Percentiles rank a stretch among this genome's conserved stretches.
Conservation (phyloP, 1,140 invertebrate genomes). For the Brachionus plicatilis region DNA sequence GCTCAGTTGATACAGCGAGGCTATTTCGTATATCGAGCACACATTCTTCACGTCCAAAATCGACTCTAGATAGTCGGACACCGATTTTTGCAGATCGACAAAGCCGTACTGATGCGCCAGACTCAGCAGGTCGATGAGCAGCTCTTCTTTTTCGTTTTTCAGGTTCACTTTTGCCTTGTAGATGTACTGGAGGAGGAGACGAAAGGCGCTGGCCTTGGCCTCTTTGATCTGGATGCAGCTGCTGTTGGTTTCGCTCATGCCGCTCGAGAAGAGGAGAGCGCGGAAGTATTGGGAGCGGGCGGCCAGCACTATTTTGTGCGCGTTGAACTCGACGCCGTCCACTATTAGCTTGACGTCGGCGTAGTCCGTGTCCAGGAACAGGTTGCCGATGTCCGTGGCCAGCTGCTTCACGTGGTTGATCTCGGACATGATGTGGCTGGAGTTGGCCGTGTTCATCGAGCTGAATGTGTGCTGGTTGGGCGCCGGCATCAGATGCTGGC, state of each 20-base stretch:
- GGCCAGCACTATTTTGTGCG: slow-evolving; percentile 83
- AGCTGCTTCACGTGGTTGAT: slow-evolving; percentile 15
- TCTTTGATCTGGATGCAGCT: slow-evolving; percentile 76
- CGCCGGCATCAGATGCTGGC: neutral
- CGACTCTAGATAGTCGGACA: slow-evolving; percentile 85
- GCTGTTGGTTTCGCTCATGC: slow-evolving; percentile 74
- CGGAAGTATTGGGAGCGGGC: slow-evolving; percentile 89
- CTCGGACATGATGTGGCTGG: neutral
- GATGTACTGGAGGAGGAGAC: slow-evolving; percentile 83
- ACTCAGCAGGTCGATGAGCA: slow-evolving; percentile 75
- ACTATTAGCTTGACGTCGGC: slow-evolving; percentile 84
- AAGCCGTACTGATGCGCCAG: slow-evolving; percentile 92
- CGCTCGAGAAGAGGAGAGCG: slow-evolving; percentile 77
- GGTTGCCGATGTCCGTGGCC: slow-evolving; percentile 10
- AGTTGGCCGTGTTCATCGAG: neutral
- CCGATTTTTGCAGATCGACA: slow-evolving; percentile 77
- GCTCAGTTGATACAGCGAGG: slow-evolving; percentile 66
- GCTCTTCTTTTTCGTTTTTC: slow-evolving; percentile 73
- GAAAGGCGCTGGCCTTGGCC: slow-evolving; percentile 79
- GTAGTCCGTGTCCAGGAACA: slow-evolving; percentile 62
- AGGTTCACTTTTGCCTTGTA: slow-evolving; percentile 85
- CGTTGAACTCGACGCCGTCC: slow-evolving; percentile 72
- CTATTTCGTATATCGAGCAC: slow-evolving; percentile 84
- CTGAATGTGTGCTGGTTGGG: neutral
- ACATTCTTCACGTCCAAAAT: slow-evolving; percentile 80